Evolutionary conservation across 2,797 vertebrate genomes (phyloP), one percentile per base, ranked within the genome.

Genomic region (Sebastes miniatus): DNA sequence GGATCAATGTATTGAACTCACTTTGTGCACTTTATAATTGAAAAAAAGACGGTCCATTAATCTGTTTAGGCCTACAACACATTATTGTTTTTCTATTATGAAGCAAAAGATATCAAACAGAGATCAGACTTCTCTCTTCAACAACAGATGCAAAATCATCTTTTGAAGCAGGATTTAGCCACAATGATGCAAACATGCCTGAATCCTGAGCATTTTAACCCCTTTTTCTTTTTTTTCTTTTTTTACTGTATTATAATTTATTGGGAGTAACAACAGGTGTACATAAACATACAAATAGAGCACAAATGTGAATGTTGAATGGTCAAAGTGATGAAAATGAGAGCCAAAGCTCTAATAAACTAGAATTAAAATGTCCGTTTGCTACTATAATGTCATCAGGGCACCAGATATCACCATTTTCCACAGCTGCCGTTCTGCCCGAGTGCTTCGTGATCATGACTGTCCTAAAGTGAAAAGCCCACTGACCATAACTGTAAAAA

Each of bases 401-500:
- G 13, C 36, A 34, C 6, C 32, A 69, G n/a, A 76, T 59, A 32
- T 50, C 14, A 61, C 39, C 6, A 32, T 54, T 58, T 50, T 29
- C 43, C 39, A 74, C 14, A 24, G 11, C 54, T 47, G 31, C 24
- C 0, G 1, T 67, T 66, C 36, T 70, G 64, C n/a, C 58, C 7
- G 11, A 83, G n/a, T 43, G 59, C 76, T n/a, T 71, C n/a, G 9
- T 61, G 32, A 65, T 71, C 62, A 22, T 6, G 1, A 70, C 57
- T 12, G n/a, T 62, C 66, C 32, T 66, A 6, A 71, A 75, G 54
- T 61, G 8, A 87, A 80, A 78, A 70, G 9, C 27, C 73, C 11
- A 4, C 36, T 50, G 61, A 84, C 47, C 10, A 57, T 36, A 61
- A 77, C n/a, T 70, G 64, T 20, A 80, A 67, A 83, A 83, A 43